Base-by-base conservation (phyloP, 2,113 vertebrate genomes). In the Aegotheles bennettii region DNA sequence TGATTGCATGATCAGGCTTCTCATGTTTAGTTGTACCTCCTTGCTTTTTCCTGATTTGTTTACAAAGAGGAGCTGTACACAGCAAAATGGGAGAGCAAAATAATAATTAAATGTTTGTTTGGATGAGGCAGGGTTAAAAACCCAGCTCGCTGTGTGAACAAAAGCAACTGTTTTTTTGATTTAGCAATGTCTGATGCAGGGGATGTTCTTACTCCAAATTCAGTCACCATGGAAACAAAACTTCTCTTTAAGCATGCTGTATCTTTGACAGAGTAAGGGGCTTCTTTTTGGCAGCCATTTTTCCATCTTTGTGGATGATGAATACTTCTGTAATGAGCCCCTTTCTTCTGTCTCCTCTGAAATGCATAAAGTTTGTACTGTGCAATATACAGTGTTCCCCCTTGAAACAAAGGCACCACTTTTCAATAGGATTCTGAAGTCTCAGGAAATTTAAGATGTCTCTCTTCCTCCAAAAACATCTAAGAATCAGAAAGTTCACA, bases 161-260 rank as follows among this genome's bases (percentile, higher is more conserved):
- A 94, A 96, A 80, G 93, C 82, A 88, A 81, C 68, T 63, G 88
- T 83, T 60, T 81, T 96, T 96, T 95, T 95, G 92, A 94, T 96
- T 93, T 81, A 86, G 90, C 93, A 50, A 7, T 71, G 90, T 81
- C 85, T 96, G 93, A 92, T 96, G 79, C 90, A 90, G 90, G 68
- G 93, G 88, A 96, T 93, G 82, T 77, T 96, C 92, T 70, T 89
- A 92, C 83, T 95, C 94, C 95, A 96, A 97, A 96, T 96, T 96
- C 92, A 84, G 94, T 97, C 94, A 81, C 96, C 96, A 97, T 97
- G 94, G 96, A 94, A 96, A 97, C 96, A 81, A 96, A 96, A 90
- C 85, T 95, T 93, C 83, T 93, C 88, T 97, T 94, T 70, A 85
- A 92, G 93, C 36, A 13, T 70, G 78, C 89, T 65, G 63, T 70